These are phyloP conservation scores for Rugalucina vietnamica DNA, from an alignment of 2,888 invertebrate species.

Conservation along the genomic window DNA sequence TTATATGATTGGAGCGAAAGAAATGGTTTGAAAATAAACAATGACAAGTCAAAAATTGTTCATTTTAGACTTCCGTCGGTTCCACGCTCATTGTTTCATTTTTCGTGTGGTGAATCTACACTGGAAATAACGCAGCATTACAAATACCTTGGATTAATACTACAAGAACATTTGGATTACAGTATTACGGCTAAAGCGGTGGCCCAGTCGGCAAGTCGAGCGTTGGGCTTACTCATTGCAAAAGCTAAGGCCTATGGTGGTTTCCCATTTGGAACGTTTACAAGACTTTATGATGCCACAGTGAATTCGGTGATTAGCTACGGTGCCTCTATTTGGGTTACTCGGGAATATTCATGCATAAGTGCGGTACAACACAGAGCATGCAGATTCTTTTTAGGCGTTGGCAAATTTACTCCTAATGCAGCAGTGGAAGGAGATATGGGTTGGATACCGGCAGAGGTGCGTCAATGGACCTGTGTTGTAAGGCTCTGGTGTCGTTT, in stretches of 20 bases:
- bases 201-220: slow-evolving; percentile 19
- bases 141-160: slow-evolving; percentile 7
- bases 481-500: background rate
- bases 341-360: background rate
- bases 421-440: background rate
- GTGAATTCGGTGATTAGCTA: background rate
- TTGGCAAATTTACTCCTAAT: background rate
- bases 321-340: background rate
- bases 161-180: slow-evolving; percentile 26
- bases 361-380: background rate
- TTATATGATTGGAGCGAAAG: background rate
- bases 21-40: slow-evolving; percentile 1
- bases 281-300: background rate
- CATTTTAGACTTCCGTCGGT: background rate
- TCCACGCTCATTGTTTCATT: background rate
- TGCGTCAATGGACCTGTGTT: background rate
- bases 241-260: background rate
- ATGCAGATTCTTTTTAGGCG: background rate
- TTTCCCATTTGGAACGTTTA: background rate
- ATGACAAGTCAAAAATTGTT: background rate
- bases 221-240: slow-evolving; percentile 13
- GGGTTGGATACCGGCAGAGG: background rate
- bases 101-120: background rate
- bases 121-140: background rate
- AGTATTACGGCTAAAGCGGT: slow-evolving; percentile 10